phyloP scores from a whole-genome alignment of 2,113 vertebrate species.

The Thunnus thynnus region DNA sequence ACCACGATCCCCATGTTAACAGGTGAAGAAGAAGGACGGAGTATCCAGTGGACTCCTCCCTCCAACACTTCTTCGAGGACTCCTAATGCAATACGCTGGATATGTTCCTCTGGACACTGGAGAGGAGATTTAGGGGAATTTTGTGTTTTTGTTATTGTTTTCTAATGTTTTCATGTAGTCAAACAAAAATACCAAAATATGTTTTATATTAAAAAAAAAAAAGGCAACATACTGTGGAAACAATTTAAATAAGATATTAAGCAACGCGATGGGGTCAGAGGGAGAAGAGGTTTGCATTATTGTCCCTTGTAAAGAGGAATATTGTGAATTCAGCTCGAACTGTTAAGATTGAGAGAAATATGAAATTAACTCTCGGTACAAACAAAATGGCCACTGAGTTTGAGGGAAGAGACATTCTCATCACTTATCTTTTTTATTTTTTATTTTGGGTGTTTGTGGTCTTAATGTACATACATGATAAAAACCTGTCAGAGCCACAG shows the following conservation, averaged over 20 bases:
- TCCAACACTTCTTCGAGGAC: slow-evolving; percentile 43
- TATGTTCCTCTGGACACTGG: slow-evolving; percentile 49
- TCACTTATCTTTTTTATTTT: slow-evolving; percentile 21
- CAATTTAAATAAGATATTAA: slow-evolving; percentile 26
- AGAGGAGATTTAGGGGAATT: slow-evolving; percentile 22
- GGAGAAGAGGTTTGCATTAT: slow-evolving; percentile 22
- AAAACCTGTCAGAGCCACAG: slow-evolving; percentile 57
- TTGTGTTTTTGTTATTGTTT: slow-evolving; percentile 67
- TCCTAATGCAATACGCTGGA: slow-evolving; percentile 39
- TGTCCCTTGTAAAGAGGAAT: slow-evolving; percentile 12
- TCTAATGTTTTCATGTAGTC: slow-evolving; percentile 67
- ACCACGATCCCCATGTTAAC: not conserved
- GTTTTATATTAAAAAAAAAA: slow-evolving; percentile 69
- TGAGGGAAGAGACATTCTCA: slow-evolving; percentile 40
- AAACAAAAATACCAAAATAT: slow-evolving; percentile 69
- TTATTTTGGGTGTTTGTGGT: slow-evolving; percentile 53
- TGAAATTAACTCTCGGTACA: slow-evolving; percentile 20
- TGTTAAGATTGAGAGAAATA: slow-evolving; percentile 28
- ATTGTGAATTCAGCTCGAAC: slow-evolving; percentile 31
- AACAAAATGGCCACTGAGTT: slow-evolving; percentile 26
- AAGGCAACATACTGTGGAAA: slow-evolving; percentile 53
- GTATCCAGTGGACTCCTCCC: slow-evolving; percentile 13
- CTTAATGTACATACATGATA: slow-evolving; percentile 71
- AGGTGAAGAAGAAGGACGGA: not conserved
- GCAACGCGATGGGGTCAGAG: not conserved